Percentiles rank a stretch among this genome's conserved stretches.
These are phyloP conservation scores for Pomacea canaliculata DNA, from an alignment of 2,888 invertebrate species.

Conservation along the genomic window DNA sequence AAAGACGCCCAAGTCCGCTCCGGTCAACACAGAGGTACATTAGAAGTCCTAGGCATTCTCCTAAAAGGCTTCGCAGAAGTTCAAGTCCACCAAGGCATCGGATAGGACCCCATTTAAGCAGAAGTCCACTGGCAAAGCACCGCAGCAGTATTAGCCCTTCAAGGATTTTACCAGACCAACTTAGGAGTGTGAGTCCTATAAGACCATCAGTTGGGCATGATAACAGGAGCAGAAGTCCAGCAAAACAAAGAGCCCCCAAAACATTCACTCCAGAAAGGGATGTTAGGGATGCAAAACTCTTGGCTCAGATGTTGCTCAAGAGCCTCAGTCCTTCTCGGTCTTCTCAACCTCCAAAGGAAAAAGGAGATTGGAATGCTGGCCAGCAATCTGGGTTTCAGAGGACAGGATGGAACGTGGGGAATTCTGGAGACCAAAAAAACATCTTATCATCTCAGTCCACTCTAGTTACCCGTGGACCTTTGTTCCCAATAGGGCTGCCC, in stretches of 20 bases:
- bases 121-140: not conserved
- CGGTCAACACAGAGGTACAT: not conserved
- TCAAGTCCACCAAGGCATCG: not conserved
- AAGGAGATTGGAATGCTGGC: too few relatives aligned
- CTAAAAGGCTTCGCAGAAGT: not conserved
- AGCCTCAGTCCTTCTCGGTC: too few relatives aligned
- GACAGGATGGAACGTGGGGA: too few relatives aligned
- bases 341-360: too few relatives aligned
- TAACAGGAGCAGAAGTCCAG: conserved; percentile 15
- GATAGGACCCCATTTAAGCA: not conserved
- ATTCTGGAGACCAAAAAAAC: too few relatives aligned
- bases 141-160: not conserved
- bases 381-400: too few relatives aligned
- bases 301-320: not conserved
- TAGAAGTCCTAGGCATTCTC: not conserved
- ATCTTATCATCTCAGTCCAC: too few relatives aligned
- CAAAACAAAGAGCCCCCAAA: not conserved
- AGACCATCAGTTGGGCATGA: not conserved
- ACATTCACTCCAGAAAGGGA: not conserved
- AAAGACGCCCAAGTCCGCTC: too few relatives aligned
- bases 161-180: not conserved
- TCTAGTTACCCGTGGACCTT: too few relatives aligned
- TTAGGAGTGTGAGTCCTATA: conserved; percentile 6
- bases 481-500: conserved; percentile 3
- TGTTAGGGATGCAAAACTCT: conserved; percentile 3